Conservation (phyloP, 2,888 invertebrate species). For the Perithous albicinctus region DNA sequence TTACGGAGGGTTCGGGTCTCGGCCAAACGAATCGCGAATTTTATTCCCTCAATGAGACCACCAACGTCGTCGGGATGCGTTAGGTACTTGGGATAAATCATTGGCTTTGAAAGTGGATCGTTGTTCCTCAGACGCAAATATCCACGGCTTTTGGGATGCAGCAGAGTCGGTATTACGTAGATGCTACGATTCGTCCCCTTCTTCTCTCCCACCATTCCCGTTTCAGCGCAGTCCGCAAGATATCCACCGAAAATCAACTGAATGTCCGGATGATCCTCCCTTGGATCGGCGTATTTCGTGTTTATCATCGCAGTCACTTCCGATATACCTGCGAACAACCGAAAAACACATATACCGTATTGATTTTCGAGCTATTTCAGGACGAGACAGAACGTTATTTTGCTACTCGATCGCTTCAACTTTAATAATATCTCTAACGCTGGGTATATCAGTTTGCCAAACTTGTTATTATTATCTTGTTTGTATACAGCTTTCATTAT, state of each 20-base stretch:
- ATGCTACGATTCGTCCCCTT: slow-evolving; percentile 89
- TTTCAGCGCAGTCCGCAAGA: slow-evolving; percentile 93
- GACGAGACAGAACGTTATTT: too few relatives aligned
- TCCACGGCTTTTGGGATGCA: slow-evolving; percentile 95
- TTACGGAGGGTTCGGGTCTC: slow-evolving; percentile 88
- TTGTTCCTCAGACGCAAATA: slow-evolving; percentile 89
- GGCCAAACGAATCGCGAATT: slow-evolving; percentile 90
- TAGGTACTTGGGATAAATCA: slow-evolving; percentile 93
- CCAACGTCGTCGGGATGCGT: slow-evolving; percentile 92
- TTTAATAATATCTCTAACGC: too few relatives aligned
- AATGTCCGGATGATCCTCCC: slow-evolving; percentile 92
- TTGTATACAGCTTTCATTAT: too few relatives aligned
- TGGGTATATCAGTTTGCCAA: too few relatives aligned
- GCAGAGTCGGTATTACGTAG: slow-evolving; percentile 91
- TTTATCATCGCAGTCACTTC: slow-evolving; percentile 95
- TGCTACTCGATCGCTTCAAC: too few relatives aligned
- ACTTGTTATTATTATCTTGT: too few relatives aligned
- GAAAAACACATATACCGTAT: too few relatives aligned
- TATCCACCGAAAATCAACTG: slow-evolving; percentile 95
- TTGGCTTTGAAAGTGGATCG: slow-evolving; percentile 93
- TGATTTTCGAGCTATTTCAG: too few relatives aligned
- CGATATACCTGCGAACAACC: slow-evolving; percentile 87
- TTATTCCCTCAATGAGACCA: slow-evolving; percentile 93
- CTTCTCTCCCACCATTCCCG: slow-evolving; percentile 93
- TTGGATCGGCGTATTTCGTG: slow-evolving; percentile 91